Conservation (phyloP, 2,888 invertebrate genomes). For the Dexiosoma caninum region DNA sequence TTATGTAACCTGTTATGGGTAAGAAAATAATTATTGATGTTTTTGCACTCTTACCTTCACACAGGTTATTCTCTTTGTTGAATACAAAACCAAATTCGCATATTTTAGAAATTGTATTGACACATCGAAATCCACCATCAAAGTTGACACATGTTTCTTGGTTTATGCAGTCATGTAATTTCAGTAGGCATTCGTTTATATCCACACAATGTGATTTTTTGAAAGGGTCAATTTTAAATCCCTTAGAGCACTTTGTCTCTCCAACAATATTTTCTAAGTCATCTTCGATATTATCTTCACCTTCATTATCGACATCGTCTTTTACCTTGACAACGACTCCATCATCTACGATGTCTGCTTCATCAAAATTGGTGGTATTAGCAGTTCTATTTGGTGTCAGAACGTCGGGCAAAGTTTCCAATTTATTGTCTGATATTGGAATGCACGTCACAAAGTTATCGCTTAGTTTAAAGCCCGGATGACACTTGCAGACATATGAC, state of each 20-base stretch:
- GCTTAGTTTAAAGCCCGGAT: slow-evolving; percentile 78
- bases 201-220: slow-evolving; percentile 79
- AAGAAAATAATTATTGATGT: too few species aligned
- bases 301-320: slow-evolving; percentile 20
- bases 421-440: slow-evolving; percentile 39
- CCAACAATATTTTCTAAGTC: neutral
- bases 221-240: slow-evolving; percentile 76
- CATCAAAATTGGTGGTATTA: neutral
- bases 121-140: slow-evolving; percentile 83
- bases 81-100: slow-evolving; percentile 79
- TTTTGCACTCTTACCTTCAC: slow-evolving; percentile 79
- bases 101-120: slow-evolving; percentile 68
- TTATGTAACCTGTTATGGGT: too few species aligned
- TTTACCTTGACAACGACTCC: slow-evolving; percentile 34
- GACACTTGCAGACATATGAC: slow-evolving; percentile 80
- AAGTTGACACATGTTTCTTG: slow-evolving; percentile 84
- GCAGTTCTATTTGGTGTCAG: neutral
- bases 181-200: slow-evolving; percentile 84
- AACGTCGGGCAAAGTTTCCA: neutral
- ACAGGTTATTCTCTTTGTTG: slow-evolving; percentile 79
- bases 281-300: slow-evolving; percentile 12
- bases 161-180: slow-evolving; percentile 81
- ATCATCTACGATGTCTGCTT: slow-evolving; percentile 6
- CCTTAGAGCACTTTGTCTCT: slow-evolving; percentile 75
- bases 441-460: slow-evolving; percentile 79